Base-by-base conservation (phyloP, 2,888 invertebrate species). In the Prenolepis imparis region DNA sequence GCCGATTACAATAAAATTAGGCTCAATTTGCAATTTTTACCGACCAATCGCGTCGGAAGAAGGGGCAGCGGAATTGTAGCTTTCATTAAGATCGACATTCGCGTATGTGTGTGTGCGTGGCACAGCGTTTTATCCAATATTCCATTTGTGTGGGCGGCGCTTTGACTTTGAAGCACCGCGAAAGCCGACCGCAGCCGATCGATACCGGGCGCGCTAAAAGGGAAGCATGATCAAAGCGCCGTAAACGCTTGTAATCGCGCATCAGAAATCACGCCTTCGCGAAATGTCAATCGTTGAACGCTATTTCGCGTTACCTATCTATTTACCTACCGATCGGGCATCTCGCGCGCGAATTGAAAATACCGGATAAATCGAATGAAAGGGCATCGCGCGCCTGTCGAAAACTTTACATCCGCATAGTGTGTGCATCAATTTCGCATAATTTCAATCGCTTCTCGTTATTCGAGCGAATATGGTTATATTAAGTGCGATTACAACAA, bases 241-340 rank as follows among this genome's bases (percentile, higher is more conserved):
- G 73, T 78, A 78, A 78, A 78, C 73, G 78, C 73, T 80, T 80
- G 78, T 68, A 80, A 78, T 72, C 73, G 73, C 73, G 78, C 78
- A 80, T 80, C 78, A 80, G 78, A 80, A 80, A 80, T 80, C 78
- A 80, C 78, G 59, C 74, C 78, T 80, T 80, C 78, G 52, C 77
- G 78, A 72, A 80, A 80, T 80, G 73, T 80, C 78, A 80, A 72
- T 73, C 44, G 78, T 80, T 73, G 78, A 80, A 61, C 72, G 59
- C 59, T 61, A 80, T 72, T 80, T 73, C 36, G 59, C 36, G 59
- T 55, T 41, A 28, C 2, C 52, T 52, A 52, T 52, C 52, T 52
- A 52, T n/a, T 0, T 18, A 32, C 9, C 72, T 36, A 44, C 44
- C 73, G n/a, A 41, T 21, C 44, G 73, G 72, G 41, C 78, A 72